Percentiles rank a stretch among this genome's conserved stretches.
Conservation (phyloP, 2,797 vertebrate species). For the Urosaurus nigricauda region DNA sequence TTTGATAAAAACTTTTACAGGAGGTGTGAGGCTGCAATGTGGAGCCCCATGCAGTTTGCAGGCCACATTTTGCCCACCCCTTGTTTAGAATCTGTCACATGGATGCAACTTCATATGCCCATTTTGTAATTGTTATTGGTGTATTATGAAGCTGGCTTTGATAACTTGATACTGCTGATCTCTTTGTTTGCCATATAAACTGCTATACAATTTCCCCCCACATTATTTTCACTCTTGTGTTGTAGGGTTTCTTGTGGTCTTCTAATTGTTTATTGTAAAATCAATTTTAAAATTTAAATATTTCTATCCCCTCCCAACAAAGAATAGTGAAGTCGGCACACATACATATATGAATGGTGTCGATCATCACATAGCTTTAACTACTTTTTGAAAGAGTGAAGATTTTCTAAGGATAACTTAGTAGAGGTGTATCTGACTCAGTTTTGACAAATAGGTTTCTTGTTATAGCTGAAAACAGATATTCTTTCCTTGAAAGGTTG, state of each 20-base stretch:
- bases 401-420: conserved; percentile 3
- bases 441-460: background rate
- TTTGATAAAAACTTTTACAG: no score
- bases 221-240: background rate
- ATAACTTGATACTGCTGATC: background rate
- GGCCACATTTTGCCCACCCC: no score
- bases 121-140: background rate
- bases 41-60: background rate
- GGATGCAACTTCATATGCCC: background rate
- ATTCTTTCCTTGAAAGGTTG: background rate
- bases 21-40: no score
- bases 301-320: background rate
- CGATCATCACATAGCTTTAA: background rate
- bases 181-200: background rate
- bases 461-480: background rate
- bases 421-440: conserved; percentile 7
- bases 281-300: background rate
- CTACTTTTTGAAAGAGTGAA: background rate
- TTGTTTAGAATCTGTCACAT: background rate
- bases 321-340: background rate
- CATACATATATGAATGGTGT: background rate
- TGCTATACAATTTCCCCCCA: background rate
- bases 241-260: background rate
- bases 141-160: background rate
- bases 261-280: background rate